phyloP scores from a whole-genome alignment of 2,113 vertebrate species.

The Melospiza georgiana region DNA sequence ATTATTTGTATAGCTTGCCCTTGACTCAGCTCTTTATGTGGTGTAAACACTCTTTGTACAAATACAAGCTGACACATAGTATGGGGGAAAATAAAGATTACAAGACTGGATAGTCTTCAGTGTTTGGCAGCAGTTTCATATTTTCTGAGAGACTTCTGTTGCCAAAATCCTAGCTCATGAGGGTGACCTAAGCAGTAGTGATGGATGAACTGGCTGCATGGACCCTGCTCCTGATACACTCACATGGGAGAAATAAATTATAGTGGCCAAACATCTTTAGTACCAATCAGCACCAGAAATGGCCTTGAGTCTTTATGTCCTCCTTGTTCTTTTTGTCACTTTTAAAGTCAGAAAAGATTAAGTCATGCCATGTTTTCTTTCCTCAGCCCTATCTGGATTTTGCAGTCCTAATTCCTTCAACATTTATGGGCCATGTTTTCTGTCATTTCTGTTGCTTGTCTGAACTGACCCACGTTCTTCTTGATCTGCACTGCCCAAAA shows the following conservation, averaged over 20 bases:
- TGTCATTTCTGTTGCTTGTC: neutral
- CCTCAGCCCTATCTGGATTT: neutral
- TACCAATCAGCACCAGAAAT: neutral
- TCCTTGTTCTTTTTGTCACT: neutral
- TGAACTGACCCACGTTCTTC: neutral
- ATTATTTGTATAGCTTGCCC: neutral
- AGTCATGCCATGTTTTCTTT: neutral
- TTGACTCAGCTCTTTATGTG: neutral
- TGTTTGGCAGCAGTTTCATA: neutral
- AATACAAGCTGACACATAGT: neutral
- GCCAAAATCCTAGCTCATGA: neutral
- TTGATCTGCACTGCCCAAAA: neutral
- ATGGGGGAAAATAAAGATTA: neutral
- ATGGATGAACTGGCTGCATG: neutral
- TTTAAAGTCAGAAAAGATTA: neutral
- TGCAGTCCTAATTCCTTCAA: neutral
- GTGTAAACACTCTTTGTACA: neutral
- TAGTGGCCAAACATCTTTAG: neutral
- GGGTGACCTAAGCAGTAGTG: neutral
- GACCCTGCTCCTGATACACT: neutral
- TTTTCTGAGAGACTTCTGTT: neutral
- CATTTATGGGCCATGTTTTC: neutral
- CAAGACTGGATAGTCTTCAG: neutral
- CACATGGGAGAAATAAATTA: neutral
- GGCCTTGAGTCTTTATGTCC: neutral